A percentile compares a stretch with the other conserved stretches of the same genome.
These are phyloP conservation scores for Neopelma chrysocephalum DNA, from an alignment of 2,797 vertebrate genomes.

Conservation along the genomic window DNA sequence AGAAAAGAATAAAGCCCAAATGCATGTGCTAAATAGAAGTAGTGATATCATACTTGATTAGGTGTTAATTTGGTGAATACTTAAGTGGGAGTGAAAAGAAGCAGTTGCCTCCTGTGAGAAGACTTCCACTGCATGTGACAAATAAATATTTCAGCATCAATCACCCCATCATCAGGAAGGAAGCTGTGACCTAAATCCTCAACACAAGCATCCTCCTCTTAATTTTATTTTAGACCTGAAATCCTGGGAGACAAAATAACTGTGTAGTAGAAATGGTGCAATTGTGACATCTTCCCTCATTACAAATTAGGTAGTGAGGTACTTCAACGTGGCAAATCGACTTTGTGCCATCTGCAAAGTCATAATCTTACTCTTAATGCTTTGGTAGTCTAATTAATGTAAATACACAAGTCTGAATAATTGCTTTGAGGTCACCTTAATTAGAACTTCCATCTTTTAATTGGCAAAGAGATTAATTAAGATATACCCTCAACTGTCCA, in stretches of 20 bases:
- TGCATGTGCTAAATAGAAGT: neutral
- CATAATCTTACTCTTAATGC: conserved; percentile 16
- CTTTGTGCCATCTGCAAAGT: conserved; percentile 1
- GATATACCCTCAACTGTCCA: neutral
- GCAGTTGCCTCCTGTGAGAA: neutral
- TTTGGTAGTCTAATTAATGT: conserved; percentile 41
- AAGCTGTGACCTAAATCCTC: neutral
- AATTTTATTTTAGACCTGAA: neutral
- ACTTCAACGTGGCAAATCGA: neutral
- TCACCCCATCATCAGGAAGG: neutral
- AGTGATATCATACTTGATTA: neutral
- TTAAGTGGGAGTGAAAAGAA: neutral
- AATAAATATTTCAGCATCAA: neutral
- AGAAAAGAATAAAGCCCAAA: neutral
- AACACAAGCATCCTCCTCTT: neutral
- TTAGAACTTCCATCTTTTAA: conserved; percentile 50
- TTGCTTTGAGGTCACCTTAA: conserved; percentile 57
- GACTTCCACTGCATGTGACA: neutral
- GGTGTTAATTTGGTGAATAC: neutral
- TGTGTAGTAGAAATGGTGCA: neutral
- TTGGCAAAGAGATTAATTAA: conserved; percentile 63
- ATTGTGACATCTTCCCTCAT: neutral
- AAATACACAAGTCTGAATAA: conserved; percentile 45
- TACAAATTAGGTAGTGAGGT: neutral
- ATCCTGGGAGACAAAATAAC: neutral